Evolutionary conservation across 2,797 vertebrate species (phyloP), one percentile per base, ranked within the genome.

Genomic region (Morelia viridis): DNA sequence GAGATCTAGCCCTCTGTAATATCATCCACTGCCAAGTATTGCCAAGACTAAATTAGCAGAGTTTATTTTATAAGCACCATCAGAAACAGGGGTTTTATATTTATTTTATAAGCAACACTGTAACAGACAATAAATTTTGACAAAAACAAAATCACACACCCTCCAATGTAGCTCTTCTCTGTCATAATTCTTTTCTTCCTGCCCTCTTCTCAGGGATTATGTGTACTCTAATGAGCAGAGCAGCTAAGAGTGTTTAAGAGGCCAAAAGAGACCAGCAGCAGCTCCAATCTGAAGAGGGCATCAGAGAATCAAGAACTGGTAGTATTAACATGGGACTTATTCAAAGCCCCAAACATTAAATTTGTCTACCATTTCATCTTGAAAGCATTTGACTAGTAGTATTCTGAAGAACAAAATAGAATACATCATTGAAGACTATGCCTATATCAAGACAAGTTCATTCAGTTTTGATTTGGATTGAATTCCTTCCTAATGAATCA

Each of bases 401-500:
- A 31, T 71, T 90, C 41, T 89, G 56, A 15, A 92, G 61, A 91
- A 41, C 5, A 83, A 71, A 61, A 88, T 31, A 86, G 53, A 71
- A 50, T 89, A 86, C 53, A 46, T 87, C 41, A 80, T 41, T 83
- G 24, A 41, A 56, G 53, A 19, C 12, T 60, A 85, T 68, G 89
- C 61, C 24, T 56, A 24, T 57, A 83, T 90, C 60, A 65, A 92
- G 87, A 56, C 50, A 92, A 89, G 87, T 57, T 61, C 76, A 92
- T 92, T 92, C 89, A 92, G 41, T 92, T 62, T 92, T 65, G 83
- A 57, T 80, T 28, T 87, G 58, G 80, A 19, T 46, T 58, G 80
- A 90, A 92, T 90, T 92, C 84, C 65, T 87, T 31, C n/a, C 56
- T 56, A 53, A 90, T 92, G 68, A 92, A 58, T 90, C 89, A 90